These are phyloP conservation scores for Apomyelois bistriatella DNA, from an alignment of 2,888 invertebrate genomes.

Conservation along the genomic window DNA sequence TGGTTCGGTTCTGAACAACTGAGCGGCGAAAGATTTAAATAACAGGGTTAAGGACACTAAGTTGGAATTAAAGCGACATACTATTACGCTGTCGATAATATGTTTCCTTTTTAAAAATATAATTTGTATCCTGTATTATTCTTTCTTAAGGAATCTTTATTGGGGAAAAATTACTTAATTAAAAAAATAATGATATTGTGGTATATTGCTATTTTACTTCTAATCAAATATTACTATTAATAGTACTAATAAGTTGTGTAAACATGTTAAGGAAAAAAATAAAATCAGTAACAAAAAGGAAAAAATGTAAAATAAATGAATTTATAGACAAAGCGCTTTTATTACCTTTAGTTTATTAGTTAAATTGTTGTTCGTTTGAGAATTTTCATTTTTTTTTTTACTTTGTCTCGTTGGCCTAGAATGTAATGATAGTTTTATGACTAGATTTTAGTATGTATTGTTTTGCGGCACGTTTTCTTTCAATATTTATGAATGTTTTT, in stretches of 20 bases:
- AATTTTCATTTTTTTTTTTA: constrained; percentile 7
- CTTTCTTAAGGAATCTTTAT: neutral
- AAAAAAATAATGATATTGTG: too few species aligned
- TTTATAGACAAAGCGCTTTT: constrained; percentile 6
- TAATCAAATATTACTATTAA: too few species aligned
- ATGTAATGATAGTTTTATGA: neutral
- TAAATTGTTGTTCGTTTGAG: neutral
- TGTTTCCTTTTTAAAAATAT: neutral
- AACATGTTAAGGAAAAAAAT: neutral
- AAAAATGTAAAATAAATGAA: constrained; percentile 12
- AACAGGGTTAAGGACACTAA: constrained; percentile 36
- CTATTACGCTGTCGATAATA: constrained; percentile 29
- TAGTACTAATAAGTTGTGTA: too few species aligned
- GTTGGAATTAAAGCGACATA: constrained; percentile 22
- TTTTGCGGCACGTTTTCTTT: neutral
- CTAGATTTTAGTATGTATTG: neutral
- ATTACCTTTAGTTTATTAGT: neutral
- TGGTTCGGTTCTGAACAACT: constrained; percentile 34
- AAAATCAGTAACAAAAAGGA: neutral
- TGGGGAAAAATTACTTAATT: too few species aligned
- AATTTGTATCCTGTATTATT: neutral
- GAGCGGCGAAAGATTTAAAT: constrained; percentile 46
- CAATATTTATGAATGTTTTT: neutral
- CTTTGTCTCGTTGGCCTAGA: constrained; percentile 5
- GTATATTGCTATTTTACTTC: too few species aligned